Conservation (phyloP, 2,888 invertebrate species). For the Luffia ferchaultella region DNA sequence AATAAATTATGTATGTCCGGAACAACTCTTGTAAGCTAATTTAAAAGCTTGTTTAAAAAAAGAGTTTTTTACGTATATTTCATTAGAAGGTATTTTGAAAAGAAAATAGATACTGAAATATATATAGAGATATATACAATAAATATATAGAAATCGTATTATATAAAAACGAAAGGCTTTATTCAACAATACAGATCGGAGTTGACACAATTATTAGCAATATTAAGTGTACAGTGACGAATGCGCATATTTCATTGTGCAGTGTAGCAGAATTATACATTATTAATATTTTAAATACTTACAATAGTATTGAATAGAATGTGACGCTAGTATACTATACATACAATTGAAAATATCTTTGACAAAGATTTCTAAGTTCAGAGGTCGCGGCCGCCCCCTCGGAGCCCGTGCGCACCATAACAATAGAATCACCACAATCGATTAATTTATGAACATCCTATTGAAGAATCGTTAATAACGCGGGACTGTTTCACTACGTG, state of each 20-base stretch:
- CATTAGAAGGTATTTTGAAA: too few relatives aligned
- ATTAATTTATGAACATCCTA: slow-evolving; percentile 20
- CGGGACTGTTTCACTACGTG: not conserved
- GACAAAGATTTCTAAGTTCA: not conserved
- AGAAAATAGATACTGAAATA: too few relatives aligned
- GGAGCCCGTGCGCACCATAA: not conserved
- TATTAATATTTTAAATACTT: not conserved
- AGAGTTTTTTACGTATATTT: too few relatives aligned
- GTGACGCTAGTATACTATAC: not conserved
- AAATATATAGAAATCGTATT: too few relatives aligned
- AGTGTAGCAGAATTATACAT: not conserved
- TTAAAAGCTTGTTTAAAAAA: too few relatives aligned
- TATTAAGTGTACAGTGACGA: not conserved
- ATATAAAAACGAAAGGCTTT: too few relatives aligned
- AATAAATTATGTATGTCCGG: too few relatives aligned
- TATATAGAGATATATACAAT: too few relatives aligned
- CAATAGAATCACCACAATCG: slow-evolving; percentile 21
- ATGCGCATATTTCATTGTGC: too few relatives aligned
- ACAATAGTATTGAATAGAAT: not conserved
- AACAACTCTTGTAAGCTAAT: too few relatives aligned
- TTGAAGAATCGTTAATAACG: slow-evolving; percentile 20
- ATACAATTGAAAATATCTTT: not conserved
- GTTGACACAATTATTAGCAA: too few relatives aligned
- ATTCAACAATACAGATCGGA: too few relatives aligned
- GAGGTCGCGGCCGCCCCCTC: not conserved